A percentile compares a stretch with the other conserved stretches of the same genome.
Conservation (phyloP, 2,113 vertebrate species). For the Madoqua kirkii region DNA sequence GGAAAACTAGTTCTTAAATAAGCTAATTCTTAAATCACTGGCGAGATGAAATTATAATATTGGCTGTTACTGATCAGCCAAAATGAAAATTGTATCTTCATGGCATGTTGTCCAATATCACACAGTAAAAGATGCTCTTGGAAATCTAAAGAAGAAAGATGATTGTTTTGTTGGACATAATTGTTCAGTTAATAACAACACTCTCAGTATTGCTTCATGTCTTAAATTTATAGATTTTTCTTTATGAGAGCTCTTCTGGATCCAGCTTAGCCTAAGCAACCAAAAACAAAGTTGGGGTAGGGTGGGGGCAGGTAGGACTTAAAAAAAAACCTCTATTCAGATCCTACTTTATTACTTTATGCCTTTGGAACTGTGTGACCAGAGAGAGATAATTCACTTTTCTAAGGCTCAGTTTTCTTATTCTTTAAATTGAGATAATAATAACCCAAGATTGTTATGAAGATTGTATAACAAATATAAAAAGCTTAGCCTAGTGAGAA, state of each 20-base stretch:
- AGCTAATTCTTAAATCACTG: neutral
- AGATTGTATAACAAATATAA: neutral
- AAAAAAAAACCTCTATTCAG: neutral
- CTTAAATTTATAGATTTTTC: neutral
- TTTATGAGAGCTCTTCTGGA: neutral
- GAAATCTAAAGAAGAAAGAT: neutral
- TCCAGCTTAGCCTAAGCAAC: neutral
- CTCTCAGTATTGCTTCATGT: neutral
- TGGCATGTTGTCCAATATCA: neutral
- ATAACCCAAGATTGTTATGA: neutral
- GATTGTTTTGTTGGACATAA: neutral
- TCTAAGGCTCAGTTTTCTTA: neutral
- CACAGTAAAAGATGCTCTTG: neutral
- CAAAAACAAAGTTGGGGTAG: neutral
- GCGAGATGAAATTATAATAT: neutral
- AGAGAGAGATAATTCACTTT: neutral
- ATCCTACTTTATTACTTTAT: neutral
- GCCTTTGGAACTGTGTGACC: neutral
- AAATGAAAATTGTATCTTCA: neutral
- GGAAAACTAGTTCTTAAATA: neutral
- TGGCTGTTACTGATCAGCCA: neutral
- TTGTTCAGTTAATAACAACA: neutral
- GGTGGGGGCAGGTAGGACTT: neutral
- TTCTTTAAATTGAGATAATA: neutral
- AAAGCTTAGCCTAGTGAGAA: neutral